A percentile compares a stretch with the other conserved stretches of the same genome.
phyloP scores from a whole-genome alignment of 2,888 invertebrate genomes.

The Agrochola lota region DNA sequence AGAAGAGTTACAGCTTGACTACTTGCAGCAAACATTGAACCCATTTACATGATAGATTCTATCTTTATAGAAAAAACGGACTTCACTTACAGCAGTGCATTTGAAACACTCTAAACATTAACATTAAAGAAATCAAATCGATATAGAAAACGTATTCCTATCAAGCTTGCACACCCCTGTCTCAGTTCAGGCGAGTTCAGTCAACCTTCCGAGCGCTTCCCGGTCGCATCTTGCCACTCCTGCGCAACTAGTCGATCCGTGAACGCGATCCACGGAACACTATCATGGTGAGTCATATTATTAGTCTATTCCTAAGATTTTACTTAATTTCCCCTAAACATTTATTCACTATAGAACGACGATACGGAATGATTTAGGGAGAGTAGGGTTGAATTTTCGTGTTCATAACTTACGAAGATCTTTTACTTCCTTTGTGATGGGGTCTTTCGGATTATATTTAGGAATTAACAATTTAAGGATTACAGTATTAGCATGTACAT shows the following conservation, averaged over 20 bases:
- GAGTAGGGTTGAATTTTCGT: not conserved
- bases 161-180: conserved; percentile 73
- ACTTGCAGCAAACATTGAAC: not conserved
- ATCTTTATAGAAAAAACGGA: not conserved
- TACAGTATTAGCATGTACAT: not conserved
- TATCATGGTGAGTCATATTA: conserved; percentile 60
- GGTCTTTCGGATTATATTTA: not conserved
- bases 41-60: no score
- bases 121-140: not conserved
- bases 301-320: conserved; percentile 7
- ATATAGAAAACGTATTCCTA: conserved; percentile 13
- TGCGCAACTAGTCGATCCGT: conserved; percentile 66
- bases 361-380: not conserved
- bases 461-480: not conserved
- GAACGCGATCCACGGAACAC: conserved; percentile 55
- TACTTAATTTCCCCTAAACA: not conserved
- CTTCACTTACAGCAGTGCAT: not conserved
- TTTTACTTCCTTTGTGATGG: not conserved
- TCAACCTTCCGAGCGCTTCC: conserved; percentile 80
- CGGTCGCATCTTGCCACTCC: conserved; percentile 68
- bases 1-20: not conserved
- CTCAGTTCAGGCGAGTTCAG: conserved; percentile 82
- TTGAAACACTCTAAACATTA: not conserved
- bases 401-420: not conserved
- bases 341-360: not conserved